A percentile compares a stretch with the other conserved stretches of the same genome.
Conservation (phyloP, 2,888 invertebrate genomes). For the Troides helena region DNA sequence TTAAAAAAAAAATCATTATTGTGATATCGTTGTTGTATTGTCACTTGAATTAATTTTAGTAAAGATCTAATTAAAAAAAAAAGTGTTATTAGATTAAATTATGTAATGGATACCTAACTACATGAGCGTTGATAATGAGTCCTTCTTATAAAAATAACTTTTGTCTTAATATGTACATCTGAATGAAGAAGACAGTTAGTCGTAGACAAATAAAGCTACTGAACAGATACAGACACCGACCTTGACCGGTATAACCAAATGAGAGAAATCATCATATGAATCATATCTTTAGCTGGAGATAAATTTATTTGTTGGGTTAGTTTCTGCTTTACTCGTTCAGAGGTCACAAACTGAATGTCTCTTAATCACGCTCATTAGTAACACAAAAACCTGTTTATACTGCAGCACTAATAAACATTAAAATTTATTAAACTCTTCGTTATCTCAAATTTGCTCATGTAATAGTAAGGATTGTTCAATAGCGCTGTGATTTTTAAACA, state of each 20-base stretch:
- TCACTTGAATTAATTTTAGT: too few species aligned
- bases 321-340: conserved; percentile 16
- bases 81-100: too few species aligned
- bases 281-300: conserved; percentile 40
- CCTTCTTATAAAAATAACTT: conserved; percentile 31
- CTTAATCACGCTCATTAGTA: background rate
- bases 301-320: conserved; percentile 42
- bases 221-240: conserved; percentile 47
- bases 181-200: conserved; percentile 37
- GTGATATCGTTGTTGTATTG: too few species aligned
- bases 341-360: conserved; percentile 25
- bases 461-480: conserved; percentile 1
- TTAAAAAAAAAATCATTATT: too few species aligned
- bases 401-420: too few species aligned
- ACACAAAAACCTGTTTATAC: too few species aligned
- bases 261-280: conserved; percentile 71
- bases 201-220: conserved; percentile 21
- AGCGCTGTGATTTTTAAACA: conserved; percentile 9
- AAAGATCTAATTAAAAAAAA: too few species aligned
- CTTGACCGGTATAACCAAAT: conserved; percentile 62
- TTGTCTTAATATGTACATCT: conserved; percentile 26
- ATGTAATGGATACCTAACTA: too few species aligned
- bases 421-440: too few species aligned
- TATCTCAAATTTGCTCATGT: too few species aligned
- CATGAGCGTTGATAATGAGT: too few species aligned